Base-by-base conservation (phyloP, 1,140 invertebrate genomes). In the Babylonia areolata region DNA sequence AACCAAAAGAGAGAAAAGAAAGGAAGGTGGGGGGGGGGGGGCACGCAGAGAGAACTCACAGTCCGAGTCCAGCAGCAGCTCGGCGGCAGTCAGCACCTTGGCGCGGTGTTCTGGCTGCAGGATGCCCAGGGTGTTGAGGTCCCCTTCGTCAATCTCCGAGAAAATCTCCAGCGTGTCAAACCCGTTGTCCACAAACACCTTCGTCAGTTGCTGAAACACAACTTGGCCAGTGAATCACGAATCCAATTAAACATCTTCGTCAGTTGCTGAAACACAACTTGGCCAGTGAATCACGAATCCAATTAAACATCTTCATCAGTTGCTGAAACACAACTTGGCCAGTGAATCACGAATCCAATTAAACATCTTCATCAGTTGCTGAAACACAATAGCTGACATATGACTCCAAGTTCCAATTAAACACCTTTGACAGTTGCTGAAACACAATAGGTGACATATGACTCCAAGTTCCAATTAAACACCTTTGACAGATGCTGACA, bases 81-180 rank as follows among this genome's bases (percentile, higher is more conserved):
- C 97, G 89, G 98, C 97, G 73, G 98, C 97, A 88, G 97, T 97
- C 88, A 98, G 95, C 90, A 98, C 96, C 94, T 98, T 98, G 64
- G 97, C 97, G 87, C 97, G 96, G 94, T 98, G 97, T 90, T 98
- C 97, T 37, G 97, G 96, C 90, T 97, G 97, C 91, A 96, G 96
- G 90, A 98, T 98, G 84, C 97, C 97, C 92, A 98, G 95, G 93
- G 97, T 97, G 93, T 98, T 97, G 85, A 99, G 95, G 94, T 98
- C 98, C 85, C 97, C 96, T 83, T 97, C 97, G 92, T 98, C 97
- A 86, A 98, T 96, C 93, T 98, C 97, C 94, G 97, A 97, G 93
- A 99, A 98, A 79, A 97, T 95, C 92, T 98, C 97, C 88, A 99
- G 95, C 94, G 98, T 97, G 95, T 98, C 97, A 95, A 98, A 98